Percentiles rank a stretch among this genome's conserved stretches.
phyloP scores from a whole-genome alignment of 2,113 vertebrate genomes.

The Otolemur garnettii region DNA sequence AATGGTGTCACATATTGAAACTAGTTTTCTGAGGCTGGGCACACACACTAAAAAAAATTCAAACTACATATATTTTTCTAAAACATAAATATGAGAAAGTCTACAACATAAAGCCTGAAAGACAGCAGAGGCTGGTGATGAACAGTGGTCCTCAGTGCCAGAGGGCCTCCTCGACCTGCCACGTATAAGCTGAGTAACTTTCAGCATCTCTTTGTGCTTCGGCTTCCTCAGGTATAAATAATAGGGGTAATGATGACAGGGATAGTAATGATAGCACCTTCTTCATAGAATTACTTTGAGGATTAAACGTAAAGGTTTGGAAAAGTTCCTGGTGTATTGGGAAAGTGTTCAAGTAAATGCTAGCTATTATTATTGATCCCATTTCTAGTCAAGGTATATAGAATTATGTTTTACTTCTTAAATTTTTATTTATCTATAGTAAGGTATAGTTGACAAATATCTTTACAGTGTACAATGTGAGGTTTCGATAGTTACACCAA shows the following conservation, averaged over 20 bases:
- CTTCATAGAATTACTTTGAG: background rate
- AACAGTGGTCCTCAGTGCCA: background rate
- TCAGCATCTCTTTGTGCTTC: background rate
- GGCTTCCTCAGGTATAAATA: background rate
- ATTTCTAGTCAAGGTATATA: conserved; percentile 48
- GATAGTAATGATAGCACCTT: background rate
- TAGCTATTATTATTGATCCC: background rate
- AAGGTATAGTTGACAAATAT: background rate
- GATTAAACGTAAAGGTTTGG: background rate
- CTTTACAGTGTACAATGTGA: background rate
- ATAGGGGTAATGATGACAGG: background rate
- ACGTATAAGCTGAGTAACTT: background rate
- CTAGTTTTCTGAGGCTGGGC: background rate
- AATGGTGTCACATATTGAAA: background rate
- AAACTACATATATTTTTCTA: background rate
- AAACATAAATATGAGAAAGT: conserved; percentile 2
- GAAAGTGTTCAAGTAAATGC: background rate
- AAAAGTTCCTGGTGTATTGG: background rate
- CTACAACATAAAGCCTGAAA: background rate
- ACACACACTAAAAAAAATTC: conserved; percentile 15
- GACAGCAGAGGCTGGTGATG: background rate
- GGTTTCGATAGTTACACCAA: background rate
- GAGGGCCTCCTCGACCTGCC: background rate
- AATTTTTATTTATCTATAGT: background rate
- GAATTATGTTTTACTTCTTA: background rate